phyloP scores from a whole-genome alignment of 2,888 invertebrate species.

The Cheilosia scutellata region DNA sequence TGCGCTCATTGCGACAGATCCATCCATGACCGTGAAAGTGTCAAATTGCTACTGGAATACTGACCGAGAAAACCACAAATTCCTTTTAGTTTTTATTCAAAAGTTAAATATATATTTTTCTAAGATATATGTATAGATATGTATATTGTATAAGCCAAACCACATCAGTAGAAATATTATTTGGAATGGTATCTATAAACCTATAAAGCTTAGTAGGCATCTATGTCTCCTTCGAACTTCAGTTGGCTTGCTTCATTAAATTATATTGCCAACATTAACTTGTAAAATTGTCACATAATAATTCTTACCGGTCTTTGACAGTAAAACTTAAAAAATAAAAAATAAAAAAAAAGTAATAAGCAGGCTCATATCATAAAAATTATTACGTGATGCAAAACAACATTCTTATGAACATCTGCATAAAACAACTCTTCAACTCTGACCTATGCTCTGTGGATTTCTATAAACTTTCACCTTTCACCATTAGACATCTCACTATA shows the following conservation, averaged over 20 bases:
- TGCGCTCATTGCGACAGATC: too few relatives aligned
- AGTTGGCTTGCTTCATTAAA: background rate
- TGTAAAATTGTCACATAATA: background rate
- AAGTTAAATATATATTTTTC: too few relatives aligned
- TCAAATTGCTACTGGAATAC: too few relatives aligned
- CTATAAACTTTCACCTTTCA: slow-evolving; percentile 64
- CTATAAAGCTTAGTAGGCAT: too few relatives aligned
- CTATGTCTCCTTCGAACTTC: too few relatives aligned
- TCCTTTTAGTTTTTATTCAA: too few relatives aligned
- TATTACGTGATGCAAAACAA: slow-evolving; percentile 4
- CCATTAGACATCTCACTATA: slow-evolving; percentile 8
- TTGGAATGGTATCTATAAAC: too few relatives aligned
- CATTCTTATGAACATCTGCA: slow-evolving; percentile 51
- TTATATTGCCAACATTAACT: background rate
- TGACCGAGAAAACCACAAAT: too few relatives aligned
- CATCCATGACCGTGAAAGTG: too few relatives aligned
- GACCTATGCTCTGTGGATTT: slow-evolving; percentile 17
- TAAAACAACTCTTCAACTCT: slow-evolving; percentile 44
- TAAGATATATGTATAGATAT: too few relatives aligned
- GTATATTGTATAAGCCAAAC: too few relatives aligned
- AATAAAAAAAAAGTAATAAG: background rate
- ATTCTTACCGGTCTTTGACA: background rate
- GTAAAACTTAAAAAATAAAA: background rate
- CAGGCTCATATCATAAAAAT: slow-evolving; percentile 1
- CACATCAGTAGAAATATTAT: too few relatives aligned